phyloP scores from a whole-genome alignment of 2,113 vertebrate genomes.

The Podilymbus podiceps region DNA sequence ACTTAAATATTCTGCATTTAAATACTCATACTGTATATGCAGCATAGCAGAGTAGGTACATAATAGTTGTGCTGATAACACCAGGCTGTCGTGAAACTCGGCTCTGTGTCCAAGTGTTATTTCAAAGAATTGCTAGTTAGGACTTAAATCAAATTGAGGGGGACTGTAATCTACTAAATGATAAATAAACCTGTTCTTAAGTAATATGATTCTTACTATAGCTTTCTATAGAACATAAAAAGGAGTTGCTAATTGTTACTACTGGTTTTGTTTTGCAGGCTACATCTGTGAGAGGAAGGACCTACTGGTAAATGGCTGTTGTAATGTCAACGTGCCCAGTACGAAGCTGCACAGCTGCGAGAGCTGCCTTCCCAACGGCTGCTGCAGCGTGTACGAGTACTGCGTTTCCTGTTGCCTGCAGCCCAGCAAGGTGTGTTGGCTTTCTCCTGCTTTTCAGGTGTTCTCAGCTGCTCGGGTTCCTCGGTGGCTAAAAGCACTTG shows the following conservation, averaged over 20 bases:
- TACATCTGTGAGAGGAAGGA: conserved; percentile 96
- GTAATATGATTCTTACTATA: background rate
- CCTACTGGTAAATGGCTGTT: conserved; percentile 91
- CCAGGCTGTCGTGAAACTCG: background rate
- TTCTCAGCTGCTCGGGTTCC: background rate
- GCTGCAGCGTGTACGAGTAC: conserved; percentile 91
- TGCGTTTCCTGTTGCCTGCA: conserved; percentile 97
- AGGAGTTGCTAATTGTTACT: background rate
- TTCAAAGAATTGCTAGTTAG: background rate
- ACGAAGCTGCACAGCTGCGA: conserved; percentile 86
- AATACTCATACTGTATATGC: background rate
- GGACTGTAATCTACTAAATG: background rate
- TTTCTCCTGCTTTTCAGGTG: background rate
- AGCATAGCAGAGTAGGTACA: background rate
- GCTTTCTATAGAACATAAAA: fast-evolving
- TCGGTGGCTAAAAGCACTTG: background rate
- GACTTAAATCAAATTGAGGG: background rate
- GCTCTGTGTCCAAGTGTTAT: background rate
- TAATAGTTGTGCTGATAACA: background rate
- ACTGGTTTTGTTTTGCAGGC: conserved; percentile 73
- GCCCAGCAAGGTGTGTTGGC: conserved; percentile 85
- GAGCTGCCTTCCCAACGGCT: conserved; percentile 88
- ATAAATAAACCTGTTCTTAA: background rate
- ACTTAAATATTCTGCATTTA: background rate
- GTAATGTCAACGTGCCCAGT: conserved; percentile 79